Base-by-base conservation (phyloP, 2,888 invertebrate genomes). In the Ischnus inquisitorius region DNA sequence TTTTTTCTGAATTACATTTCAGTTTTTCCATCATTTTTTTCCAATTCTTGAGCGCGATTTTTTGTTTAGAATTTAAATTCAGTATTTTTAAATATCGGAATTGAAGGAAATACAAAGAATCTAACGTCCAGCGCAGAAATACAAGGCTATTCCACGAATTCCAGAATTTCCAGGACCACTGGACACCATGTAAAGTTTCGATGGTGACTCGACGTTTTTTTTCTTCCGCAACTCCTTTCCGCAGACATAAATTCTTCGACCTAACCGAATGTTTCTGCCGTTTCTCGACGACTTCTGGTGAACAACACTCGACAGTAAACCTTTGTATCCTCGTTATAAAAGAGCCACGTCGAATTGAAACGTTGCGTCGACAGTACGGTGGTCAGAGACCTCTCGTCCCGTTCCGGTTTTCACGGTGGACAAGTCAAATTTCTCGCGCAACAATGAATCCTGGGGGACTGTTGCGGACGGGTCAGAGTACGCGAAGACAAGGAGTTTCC, bases 391-490 rank as follows among this genome's bases (percentile, higher is more conserved):
- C 34, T 25, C 51, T 72, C 71, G 71, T 77, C 57, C 65, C 65
- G 65, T 82, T 82, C 77, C 82, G 82, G 77, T 82, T 77, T 34
- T 77, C 77, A 72, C 67, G 34, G 57, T 41, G 65, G 71, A 82
- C 82, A 34, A 72, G 71, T 77, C 19, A 71, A 72, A 76, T 48
- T 41, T 72, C 41, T 14, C 57, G 12, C 16, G n/a, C n/a, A 14
- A 82, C 82, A 82, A 82, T 72, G 60, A 34, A 10, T 46, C 69
- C 43, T 16, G n/a, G n/a, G 54, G 34, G 62, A 60, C 72, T 46
- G 43, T 68, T 68, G 62, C 41, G 41, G 68, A 64, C 48, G 80
- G 80, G 46, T 51, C 75, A 68, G 46, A 39, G 25, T 25, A 43
- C n/a, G 48, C 19, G 62, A 39, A 69, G 51, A 62, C 34, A 64